Percentiles rank a stretch among this genome's conserved stretches.
Conservation (phyloP, 2,888 invertebrate species). For the Anthophora plumipes region DNA sequence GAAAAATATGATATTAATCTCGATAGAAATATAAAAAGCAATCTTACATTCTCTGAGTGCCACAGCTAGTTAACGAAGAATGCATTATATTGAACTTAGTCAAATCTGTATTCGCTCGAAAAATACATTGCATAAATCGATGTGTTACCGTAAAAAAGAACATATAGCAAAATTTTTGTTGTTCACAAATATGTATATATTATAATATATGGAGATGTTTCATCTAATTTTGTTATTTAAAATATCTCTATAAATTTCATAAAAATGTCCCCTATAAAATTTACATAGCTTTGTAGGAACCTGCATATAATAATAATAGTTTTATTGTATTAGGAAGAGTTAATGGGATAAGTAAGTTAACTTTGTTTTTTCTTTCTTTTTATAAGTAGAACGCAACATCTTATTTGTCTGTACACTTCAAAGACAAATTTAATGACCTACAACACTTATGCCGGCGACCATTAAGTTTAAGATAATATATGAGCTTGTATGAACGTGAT, state of each 20-base stretch:
- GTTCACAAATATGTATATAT: neutral
- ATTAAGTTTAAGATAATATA: too few species aligned
- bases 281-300: too few species aligned
- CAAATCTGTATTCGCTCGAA: neutral
- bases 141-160: neutral
- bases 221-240: too few species aligned
- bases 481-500: too few species aligned
- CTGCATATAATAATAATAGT: too few species aligned
- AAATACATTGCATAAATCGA: conserved; percentile 14
- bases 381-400: too few species aligned
- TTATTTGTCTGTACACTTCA: neutral
- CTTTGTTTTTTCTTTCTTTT: too few species aligned
- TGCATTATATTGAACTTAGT: neutral
- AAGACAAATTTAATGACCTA: neutral
- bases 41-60: conserved; percentile 33
- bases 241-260: too few species aligned
- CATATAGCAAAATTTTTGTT: neutral
- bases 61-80: conserved; percentile 34
- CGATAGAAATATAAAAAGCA: conserved; percentile 6
- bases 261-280: too few species aligned
- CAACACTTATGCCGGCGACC: too few species aligned
- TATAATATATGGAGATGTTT: conserved; percentile 18
- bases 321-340: too few species aligned
- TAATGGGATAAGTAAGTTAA: too few species aligned
- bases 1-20: conserved; percentile 25